Evolutionary conservation across 1,140 invertebrate species (phyloP).

Genomic region (Drepana arcuata): DNA sequence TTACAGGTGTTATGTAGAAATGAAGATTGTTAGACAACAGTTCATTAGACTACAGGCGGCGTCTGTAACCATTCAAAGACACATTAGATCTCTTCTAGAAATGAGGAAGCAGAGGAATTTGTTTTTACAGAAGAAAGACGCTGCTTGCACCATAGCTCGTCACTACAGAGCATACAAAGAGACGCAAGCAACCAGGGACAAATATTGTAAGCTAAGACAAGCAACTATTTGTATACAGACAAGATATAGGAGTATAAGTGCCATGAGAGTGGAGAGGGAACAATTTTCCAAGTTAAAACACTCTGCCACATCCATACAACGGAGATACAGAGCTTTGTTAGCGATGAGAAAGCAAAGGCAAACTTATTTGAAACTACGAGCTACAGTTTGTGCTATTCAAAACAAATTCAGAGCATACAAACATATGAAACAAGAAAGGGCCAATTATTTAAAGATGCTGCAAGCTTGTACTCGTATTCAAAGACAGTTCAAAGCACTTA

Average conservation of each 20-base stretch:
- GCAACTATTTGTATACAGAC: constrained; percentile 44
- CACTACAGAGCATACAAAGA: constrained; percentile 47
- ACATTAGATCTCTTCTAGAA: constrained; percentile 56
- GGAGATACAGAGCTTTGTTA: constrained; percentile 57
- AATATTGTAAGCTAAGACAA: constrained; percentile 48
- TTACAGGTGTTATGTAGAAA: constrained; percentile 54
- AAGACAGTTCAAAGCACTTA: constrained; percentile 23
- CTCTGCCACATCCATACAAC: constrained; percentile 66
- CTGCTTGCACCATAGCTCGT: constrained; percentile 41
- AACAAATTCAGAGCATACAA: constrained; percentile 35
- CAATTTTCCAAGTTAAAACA: constrained; percentile 48
- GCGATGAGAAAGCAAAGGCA: constrained; percentile 26
- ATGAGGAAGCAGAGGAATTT: constrained; percentile 35
- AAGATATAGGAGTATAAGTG: constrained; percentile 53
- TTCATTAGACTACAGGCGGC: constrained; percentile 37
- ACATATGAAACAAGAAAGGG: constrained; percentile 27
- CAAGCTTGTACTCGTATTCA: constrained; percentile 24
- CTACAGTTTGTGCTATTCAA: constrained; percentile 19
- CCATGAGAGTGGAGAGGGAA: constrained; percentile 32
- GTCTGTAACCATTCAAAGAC: constrained; percentile 58
- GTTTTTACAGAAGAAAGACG: constrained; percentile 48
- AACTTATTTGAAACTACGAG: constrained; percentile 13
- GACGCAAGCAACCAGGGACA: constrained; percentile 23
- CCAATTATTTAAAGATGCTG: constrained; percentile 18
- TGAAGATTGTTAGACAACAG: constrained; percentile 33